Percentiles rank a stretch among this genome's conserved stretches.
phyloP scores from a whole-genome alignment of 92 coral and sea anemone genomes.

The Epizoanthus scotinus region DNA sequence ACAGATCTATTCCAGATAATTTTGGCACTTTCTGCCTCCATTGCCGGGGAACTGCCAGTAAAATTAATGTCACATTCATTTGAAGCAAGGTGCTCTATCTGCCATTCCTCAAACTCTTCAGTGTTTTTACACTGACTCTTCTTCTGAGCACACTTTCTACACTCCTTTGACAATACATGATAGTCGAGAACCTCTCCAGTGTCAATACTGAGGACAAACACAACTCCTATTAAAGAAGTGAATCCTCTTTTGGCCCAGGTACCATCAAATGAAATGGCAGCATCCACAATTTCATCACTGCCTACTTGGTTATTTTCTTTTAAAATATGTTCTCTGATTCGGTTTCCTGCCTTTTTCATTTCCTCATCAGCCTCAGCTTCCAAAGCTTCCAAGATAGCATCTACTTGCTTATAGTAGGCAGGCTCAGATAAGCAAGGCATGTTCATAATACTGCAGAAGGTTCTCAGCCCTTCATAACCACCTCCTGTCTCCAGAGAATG shows the following conservation, averaged over 20 bases:
- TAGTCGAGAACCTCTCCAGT: slow-evolving; percentile 50
- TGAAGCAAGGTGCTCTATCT: slow-evolving; percentile 23
- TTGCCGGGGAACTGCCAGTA: slow-evolving; percentile 60
- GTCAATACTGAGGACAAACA: slow-evolving; percentile 19
- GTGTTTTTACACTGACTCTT: slow-evolving; percentile 41
- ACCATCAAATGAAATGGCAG: slow-evolving; percentile 11
- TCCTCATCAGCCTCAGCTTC: slow-evolving; percentile 53
- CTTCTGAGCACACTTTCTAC: slow-evolving; percentile 53
- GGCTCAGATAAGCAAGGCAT: slow-evolving; percentile 50
- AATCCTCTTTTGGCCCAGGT: slow-evolving; percentile 39
- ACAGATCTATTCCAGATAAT: slow-evolving; percentile 58
- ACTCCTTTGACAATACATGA: slow-evolving; percentile 47
- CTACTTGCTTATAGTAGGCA: slow-evolving; percentile 50
- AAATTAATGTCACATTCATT: slow-evolving; percentile 47
- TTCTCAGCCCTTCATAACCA: slow-evolving; percentile 51
- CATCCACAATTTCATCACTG: slow-evolving; percentile 25
- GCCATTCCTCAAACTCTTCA: slow-evolving; percentile 43
- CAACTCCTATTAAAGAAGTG: not conserved
- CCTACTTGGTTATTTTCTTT: slow-evolving; percentile 15
- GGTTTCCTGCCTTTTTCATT: slow-evolving; percentile 36
- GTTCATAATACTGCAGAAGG: slow-evolving; percentile 58
- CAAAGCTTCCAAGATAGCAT: slow-evolving; percentile 33
- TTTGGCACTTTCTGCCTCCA: slow-evolving; percentile 61
- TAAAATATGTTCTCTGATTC: slow-evolving; percentile 37
- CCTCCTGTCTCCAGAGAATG: slow-evolving; percentile 51